Evolutionary conservation across 2,797 vertebrate species (phyloP), one percentile per base, ranked within the genome.

Genomic region (Pelobates cultripes): DNA sequence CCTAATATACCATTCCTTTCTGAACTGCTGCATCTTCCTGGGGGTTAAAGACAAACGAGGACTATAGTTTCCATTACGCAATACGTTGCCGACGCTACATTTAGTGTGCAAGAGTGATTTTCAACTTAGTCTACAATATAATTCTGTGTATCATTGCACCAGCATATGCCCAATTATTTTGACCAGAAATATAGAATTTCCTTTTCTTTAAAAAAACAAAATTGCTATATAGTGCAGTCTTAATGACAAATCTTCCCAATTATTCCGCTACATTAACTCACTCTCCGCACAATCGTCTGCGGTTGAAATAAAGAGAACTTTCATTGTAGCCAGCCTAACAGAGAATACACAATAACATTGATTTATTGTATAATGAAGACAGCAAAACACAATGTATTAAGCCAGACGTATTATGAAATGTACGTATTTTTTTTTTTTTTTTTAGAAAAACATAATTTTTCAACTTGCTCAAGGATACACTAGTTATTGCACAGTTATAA

Each of bases 201-300:
- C 60, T 77, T 73, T 77, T 76, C 80, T 81, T 64, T 44, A 12
- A 43, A 77, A 72, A 77, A 12, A 40, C 69, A 71, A 73, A 45
- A 72, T 73, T 73, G 43, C 75, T 78, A 73, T 83, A 78, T 69
- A 69, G 81, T 73, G 81, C 70, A 2, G 41, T 69, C 70, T 74
- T 77, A 68, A 75, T 78, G 81, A 83, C 81, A 74, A 78, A 78
- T 83, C 51, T 78, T 43, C 71, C 63, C 75, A 83, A 83, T 83
- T 83, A 83, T 83, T 83, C 81, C 81, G 51, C 70, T 60, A 78
- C 81, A 83, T 83, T 83, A 83, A 83, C 81, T 77, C 75, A 73
- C 77, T 78, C 75, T 83, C 75, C 63, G 60, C 63, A 72, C 75
- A 47, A 66, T 77, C 15, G 70, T 73, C 67, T 73, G 75, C 45